A percentile compares a stretch with the other conserved stretches of the same genome.
Conservation (phyloP, 2,113 vertebrate genomes). For the Chaetodon trifascialis region DNA sequence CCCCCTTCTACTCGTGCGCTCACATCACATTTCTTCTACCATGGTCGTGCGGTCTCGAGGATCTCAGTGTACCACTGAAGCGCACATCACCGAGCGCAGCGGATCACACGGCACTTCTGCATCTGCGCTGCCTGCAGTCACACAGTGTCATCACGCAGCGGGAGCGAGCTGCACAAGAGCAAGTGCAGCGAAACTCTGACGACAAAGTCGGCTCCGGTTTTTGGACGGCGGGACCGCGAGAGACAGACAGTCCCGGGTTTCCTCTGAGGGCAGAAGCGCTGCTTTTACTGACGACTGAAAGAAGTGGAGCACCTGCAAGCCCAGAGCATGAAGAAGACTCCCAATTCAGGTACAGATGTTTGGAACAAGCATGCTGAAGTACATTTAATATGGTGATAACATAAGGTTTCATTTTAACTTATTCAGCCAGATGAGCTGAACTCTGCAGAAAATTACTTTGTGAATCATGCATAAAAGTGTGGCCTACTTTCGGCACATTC, state of each 20-base stretch:
- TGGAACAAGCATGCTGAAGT: not conserved
- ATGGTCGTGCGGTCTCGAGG: slow-evolving; percentile 35
- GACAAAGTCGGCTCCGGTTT: not conserved
- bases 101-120: slow-evolving; percentile 37
- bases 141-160: slow-evolving; percentile 31
- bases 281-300: slow-evolving; percentile 5
- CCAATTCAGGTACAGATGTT: slow-evolving; percentile 67
- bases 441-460: slow-evolving; percentile 6
- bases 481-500: not conserved
- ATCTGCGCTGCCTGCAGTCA: slow-evolving; percentile 44
- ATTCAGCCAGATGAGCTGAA: slow-evolving; percentile 3
- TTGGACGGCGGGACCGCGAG: no score
- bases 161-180: slow-evolving; percentile 4
- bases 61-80: slow-evolving; percentile 33
- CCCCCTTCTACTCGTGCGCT: not conserved
- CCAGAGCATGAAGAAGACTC: slow-evolving; percentile 77
- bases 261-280: slow-evolving; percentile 8
- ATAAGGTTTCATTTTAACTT: not conserved
- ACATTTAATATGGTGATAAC: not conserved
- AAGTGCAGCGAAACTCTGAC: slow-evolving; percentile 22
- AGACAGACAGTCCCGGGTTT: slow-evolving; percentile 17
- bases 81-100: slow-evolving; percentile 41
- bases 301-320: slow-evolving; percentile 22
- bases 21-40: not conserved
- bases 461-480: slow-evolving; percentile 5